These are phyloP conservation scores for Atlantisia rogersi DNA, from an alignment of 2,113 vertebrate genomes.

Conservation along the genomic window DNA sequence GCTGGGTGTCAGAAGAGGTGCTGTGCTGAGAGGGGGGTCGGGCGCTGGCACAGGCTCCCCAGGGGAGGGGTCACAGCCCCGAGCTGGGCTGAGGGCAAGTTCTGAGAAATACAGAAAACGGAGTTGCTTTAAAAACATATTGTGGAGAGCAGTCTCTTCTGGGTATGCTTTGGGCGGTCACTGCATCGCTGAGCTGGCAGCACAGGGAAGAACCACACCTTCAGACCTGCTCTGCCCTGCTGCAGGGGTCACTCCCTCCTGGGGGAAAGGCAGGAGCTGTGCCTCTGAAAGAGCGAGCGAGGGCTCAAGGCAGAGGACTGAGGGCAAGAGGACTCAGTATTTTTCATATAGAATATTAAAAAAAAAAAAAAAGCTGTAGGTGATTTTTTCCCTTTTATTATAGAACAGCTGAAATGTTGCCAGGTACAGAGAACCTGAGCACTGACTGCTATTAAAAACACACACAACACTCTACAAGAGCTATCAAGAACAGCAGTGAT, in stretches of 20 bases:
- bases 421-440: background rate
- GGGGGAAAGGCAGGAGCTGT: background rate
- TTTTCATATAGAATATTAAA: background rate
- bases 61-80: too few relatives aligned
- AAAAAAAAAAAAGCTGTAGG: background rate
- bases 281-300: background rate
- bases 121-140: background rate
- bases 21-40: too few relatives aligned
- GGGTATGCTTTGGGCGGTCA: background rate
- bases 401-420: background rate
- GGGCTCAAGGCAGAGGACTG: background rate
- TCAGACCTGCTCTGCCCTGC: too few relatives aligned
- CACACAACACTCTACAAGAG: background rate
- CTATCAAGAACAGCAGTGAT: background rate
- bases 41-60: too few relatives aligned
- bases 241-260: fast-evolving
- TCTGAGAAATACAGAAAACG: background rate
- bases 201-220: background rate
- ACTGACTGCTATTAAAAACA: background rate
- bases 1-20: too few relatives aligned
- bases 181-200: background rate
- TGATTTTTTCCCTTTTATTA: background rate
- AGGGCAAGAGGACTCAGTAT: background rate
- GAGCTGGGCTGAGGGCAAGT: background rate
- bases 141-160: background rate